Percentiles rank a stretch among this genome's conserved stretches.
Evolutionary conservation across 2,113 vertebrate species (phyloP).

Genomic region (Phyllopteryx taeniolatus): DNA sequence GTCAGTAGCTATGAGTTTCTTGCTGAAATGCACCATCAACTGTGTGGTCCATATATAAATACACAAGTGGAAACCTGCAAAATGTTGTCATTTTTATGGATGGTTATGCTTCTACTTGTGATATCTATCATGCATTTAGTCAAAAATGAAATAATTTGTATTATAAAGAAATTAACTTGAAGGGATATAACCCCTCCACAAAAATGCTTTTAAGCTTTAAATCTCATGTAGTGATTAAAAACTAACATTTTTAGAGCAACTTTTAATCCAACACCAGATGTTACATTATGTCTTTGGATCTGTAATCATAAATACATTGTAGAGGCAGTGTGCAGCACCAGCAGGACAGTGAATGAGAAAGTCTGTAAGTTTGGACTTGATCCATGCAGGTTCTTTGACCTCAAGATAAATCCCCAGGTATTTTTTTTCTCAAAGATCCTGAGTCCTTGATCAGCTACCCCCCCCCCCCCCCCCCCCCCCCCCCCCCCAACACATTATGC

Average conservation of each 20-base stretch:
- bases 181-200: not conserved
- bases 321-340: constrained; percentile 3
- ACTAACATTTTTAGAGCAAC: not conserved
- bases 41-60: not conserved
- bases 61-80: not conserved
- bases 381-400: constrained; percentile 13
- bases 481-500: not conserved
- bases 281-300: constrained; percentile 18
- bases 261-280: constrained; percentile 11
- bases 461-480: not conserved
- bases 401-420: constrained; percentile 7
- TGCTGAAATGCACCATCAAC: not conserved
- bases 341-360: not conserved
- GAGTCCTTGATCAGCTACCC: not conserved
- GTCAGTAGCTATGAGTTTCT: too few relatives aligned
- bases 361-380: constrained; percentile 4
- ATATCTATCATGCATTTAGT: not conserved
- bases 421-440: not conserved
- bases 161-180: not conserved
- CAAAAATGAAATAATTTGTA: not conserved
- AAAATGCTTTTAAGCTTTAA: not conserved
- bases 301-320: constrained; percentile 12
- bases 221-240: not conserved
- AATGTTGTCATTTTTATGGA: not conserved
- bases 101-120: not conserved